These are phyloP conservation scores for Agelastica alni DNA, from an alignment of 2,888 invertebrate genomes.

Conservation along the genomic window DNA sequence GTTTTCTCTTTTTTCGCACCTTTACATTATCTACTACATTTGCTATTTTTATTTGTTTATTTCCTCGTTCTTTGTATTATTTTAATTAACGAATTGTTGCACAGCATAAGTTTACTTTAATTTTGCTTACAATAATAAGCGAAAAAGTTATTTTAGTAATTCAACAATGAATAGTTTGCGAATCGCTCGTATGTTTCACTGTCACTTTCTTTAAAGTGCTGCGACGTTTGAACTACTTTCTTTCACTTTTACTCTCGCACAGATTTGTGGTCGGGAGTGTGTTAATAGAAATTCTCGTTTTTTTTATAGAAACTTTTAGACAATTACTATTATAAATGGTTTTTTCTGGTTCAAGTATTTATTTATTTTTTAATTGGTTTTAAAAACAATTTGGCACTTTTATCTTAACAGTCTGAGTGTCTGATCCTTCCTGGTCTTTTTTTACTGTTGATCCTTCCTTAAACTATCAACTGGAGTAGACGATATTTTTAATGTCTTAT, in stretches of 20 bases:
- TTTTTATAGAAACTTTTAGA: constrained; percentile 4
- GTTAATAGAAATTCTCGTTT: not conserved
- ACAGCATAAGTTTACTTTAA: not conserved
- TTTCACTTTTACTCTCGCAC: not conserved
- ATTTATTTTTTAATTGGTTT: too few relatives aligned
- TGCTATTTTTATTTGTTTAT: too few relatives aligned
- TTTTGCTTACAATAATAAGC: not conserved
- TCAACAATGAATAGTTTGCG: not conserved
- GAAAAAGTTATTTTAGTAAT: not conserved
- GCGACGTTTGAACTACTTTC: not conserved
- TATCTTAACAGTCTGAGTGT: too few relatives aligned
- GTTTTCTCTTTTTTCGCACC: too few relatives aligned
- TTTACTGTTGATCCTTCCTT: too few relatives aligned
- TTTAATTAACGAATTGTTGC: constrained; percentile 2
- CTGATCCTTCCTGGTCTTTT: too few relatives aligned
- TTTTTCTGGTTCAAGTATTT: too few relatives aligned
- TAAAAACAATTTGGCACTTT: too few relatives aligned
- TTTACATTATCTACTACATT: too few relatives aligned
- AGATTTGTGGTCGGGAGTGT: constrained; percentile 1
- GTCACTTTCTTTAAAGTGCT: constrained; percentile 9
- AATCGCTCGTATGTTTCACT: constrained; percentile 5
- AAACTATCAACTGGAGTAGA: too few relatives aligned
- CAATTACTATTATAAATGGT: constrained; percentile 6
- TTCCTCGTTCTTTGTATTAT: too few relatives aligned
- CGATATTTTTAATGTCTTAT: too few relatives aligned